phyloP scores from a whole-genome alignment of 53 echinoderm and acorn worm species.

The Astropecten irregularis region DNA sequence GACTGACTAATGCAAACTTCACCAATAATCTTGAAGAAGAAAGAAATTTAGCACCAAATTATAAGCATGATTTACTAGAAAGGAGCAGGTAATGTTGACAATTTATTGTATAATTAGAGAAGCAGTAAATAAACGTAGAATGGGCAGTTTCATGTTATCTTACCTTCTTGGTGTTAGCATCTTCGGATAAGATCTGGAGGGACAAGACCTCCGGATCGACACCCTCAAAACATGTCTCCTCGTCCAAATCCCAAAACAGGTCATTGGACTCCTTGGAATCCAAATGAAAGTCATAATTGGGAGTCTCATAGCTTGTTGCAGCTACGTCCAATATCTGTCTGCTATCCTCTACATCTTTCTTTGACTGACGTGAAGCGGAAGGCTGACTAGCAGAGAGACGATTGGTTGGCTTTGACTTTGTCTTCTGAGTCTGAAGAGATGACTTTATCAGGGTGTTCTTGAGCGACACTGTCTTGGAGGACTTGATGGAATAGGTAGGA shows the following conservation, averaged over 20 bases:
- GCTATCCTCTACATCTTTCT: neutral
- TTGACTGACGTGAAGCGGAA: neutral
- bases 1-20: too few species aligned
- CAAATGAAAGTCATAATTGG: slow-evolving; percentile 47
- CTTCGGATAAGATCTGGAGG: slow-evolving; percentile 30
- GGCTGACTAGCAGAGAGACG: neutral
- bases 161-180: slow-evolving; percentile 44
- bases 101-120: too few species aligned
- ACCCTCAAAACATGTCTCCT: slow-evolving; percentile 33
- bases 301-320: slow-evolving; percentile 48
- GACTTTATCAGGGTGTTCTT: neutral
- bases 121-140: too few species aligned
- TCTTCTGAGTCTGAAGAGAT: neutral
- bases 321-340: neutral
- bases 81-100: too few species aligned
- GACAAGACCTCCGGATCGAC: slow-evolving; percentile 46
- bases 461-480: neutral
- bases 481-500: neutral
- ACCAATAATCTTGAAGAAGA: too few species aligned
- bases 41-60: too few species aligned
- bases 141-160: too few species aligned
- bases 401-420: neutral
- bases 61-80: too few species aligned
- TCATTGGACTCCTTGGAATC: neutral
- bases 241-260: slow-evolving; percentile 27